Conservation (phyloP, 2,797 vertebrate genomes). For the Rhinoraja longicauda region DNA sequence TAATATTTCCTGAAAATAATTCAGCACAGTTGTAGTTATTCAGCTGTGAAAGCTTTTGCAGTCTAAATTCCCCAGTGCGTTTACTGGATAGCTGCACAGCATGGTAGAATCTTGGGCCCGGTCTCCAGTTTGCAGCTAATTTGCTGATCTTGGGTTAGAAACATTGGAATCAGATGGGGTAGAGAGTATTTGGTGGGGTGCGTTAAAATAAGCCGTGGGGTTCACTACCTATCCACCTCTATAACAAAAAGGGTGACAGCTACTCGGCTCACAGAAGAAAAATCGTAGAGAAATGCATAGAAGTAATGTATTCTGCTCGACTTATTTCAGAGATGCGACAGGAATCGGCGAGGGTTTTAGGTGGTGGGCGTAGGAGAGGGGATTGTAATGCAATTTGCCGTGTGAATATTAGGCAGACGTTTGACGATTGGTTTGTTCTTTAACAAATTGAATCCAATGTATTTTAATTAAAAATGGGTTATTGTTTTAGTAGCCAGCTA, state of each 20-base stretch:
- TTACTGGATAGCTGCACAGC: not conserved
- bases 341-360: too few relatives aligned
- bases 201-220: not conserved
- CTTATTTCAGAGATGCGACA: not conserved
- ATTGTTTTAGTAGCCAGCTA: not conserved
- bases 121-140: not conserved
- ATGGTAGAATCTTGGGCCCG: not conserved
- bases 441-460: too few relatives aligned
- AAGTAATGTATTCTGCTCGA: not conserved
- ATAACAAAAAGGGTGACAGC: not conserved
- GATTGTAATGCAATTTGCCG: not conserved
- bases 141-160: not conserved
- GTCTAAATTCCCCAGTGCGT: not conserved
- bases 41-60: not conserved
- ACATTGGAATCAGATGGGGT: not conserved
- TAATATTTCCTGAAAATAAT: conserved; percentile 2
- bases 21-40: not conserved
- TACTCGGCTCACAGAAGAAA: not conserved
- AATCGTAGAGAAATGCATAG: not conserved
- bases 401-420: not conserved
- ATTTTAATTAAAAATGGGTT: too few relatives aligned
- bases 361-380: not conserved
- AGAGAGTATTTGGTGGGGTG: too few relatives aligned
- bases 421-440: not conserved
- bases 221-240: not conserved